phyloP scores from a whole-genome alignment of 2,797 vertebrate species.

The Cirrhinus molitorella region DNA sequence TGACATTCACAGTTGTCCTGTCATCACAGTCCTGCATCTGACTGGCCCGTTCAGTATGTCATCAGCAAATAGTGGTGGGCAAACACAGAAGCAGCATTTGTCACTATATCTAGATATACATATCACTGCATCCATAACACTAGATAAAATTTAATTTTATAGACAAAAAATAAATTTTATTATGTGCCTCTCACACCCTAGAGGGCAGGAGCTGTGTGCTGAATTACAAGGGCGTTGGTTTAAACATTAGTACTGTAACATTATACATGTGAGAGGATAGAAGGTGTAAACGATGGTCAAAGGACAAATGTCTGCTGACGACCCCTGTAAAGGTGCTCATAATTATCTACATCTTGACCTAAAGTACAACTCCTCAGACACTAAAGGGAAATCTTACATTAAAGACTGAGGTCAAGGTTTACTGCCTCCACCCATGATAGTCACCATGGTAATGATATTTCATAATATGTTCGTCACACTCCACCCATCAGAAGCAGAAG shows the following conservation, averaged over 20 bases:
- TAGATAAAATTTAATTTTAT: background rate
- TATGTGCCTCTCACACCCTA: background rate
- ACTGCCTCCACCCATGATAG: conserved; percentile 34
- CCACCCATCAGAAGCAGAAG: conserved; percentile 51
- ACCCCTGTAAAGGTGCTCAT: background rate
- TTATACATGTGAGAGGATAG: conserved; percentile 26
- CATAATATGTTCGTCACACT: conserved; percentile 54
- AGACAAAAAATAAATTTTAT: background rate
- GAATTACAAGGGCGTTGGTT: conserved; percentile 41
- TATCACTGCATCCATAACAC: background rate
- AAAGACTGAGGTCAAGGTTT: conserved; percentile 60
- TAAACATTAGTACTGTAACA: conserved; percentile 50
- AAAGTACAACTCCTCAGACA: background rate
- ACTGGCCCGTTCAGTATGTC: background rate
- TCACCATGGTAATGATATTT: conserved; percentile 62
- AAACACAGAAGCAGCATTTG: background rate
- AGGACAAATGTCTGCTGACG: background rate
- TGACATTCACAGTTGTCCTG: background rate
- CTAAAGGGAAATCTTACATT: conserved; percentile 52
- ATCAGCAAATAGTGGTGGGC: background rate
- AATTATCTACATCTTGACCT: background rate
- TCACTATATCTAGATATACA: too few relatives aligned
- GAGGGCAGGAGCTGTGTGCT: conserved; percentile 25
- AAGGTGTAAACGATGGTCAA: conserved; percentile 24
- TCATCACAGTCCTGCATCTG: background rate